A percentile compares a stretch with the other conserved stretches of the same genome.
These are phyloP conservation scores for Perca schrenkii DNA, from an alignment of 2,113 vertebrate species.

Conservation along the genomic window DNA sequence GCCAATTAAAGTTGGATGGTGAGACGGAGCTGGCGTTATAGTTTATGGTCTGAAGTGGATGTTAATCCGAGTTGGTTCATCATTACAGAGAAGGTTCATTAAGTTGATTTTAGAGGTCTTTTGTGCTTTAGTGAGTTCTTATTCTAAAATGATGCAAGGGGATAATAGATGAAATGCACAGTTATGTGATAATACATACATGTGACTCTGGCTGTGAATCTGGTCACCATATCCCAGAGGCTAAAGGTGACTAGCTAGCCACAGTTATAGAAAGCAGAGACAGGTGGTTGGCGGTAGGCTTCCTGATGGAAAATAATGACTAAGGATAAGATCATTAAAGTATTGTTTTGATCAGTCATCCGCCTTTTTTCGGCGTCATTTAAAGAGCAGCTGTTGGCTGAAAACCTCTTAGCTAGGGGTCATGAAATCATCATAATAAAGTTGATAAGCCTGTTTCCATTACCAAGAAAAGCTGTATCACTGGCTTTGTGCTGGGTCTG, in stretches of 20 bases:
- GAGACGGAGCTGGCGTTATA: conserved; percentile 42
- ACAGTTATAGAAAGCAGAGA: conserved; percentile 45
- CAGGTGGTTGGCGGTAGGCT: conserved; percentile 54
- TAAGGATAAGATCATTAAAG: conserved; percentile 33
- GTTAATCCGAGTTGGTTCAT: conserved; percentile 40
- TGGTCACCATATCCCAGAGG: conserved; percentile 16
- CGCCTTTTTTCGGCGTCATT: conserved; percentile 36
- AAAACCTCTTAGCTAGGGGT: conserved; percentile 51
- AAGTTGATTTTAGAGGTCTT: background rate
- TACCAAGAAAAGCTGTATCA: conserved; percentile 63
- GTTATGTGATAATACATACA: conserved; percentile 18
- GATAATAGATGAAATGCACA: conserved; percentile 7
- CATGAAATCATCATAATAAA: conserved; percentile 71
- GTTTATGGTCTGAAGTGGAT: conserved; percentile 44
- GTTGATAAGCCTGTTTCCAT: conserved; percentile 64
- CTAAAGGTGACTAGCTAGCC: conserved; percentile 28
- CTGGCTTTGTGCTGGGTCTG: conserved; percentile 35
- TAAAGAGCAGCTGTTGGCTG: conserved; percentile 64
- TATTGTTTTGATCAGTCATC: conserved; percentile 47
- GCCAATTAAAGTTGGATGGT: conserved; percentile 51
- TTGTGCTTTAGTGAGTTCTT: background rate
- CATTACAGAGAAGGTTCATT: conserved; percentile 4
- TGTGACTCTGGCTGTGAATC: conserved; percentile 48
- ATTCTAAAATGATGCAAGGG: background rate
- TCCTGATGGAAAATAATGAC: conserved; percentile 44